These are phyloP conservation scores for Penaeus indicus DNA, from an alignment of 1,140 invertebrate genomes.

Conservation along the genomic window DNA sequence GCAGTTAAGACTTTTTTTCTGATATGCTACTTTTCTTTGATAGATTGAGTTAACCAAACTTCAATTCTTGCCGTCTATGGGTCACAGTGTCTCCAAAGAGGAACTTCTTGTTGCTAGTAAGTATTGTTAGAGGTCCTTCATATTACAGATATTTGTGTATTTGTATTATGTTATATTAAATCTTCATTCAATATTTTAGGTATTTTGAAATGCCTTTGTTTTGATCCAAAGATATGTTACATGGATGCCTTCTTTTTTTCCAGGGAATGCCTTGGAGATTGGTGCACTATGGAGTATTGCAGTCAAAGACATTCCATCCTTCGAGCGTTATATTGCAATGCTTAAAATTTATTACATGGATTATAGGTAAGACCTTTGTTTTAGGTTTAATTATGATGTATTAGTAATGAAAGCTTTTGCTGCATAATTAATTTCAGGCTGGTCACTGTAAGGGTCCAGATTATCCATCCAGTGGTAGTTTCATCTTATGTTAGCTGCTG, in stretches of 20 bases:
- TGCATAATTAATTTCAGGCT: too few species aligned
- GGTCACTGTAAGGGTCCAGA: too few species aligned
- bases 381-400: too few species aligned
- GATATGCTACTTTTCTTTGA: constrained; percentile 67
- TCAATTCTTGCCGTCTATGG: constrained; percentile 88
- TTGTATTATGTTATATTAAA: not conserved
- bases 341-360: constrained; percentile 98
- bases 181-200: not conserved
- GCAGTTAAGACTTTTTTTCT: too few species aligned
- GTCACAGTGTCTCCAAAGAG: constrained; percentile 82
- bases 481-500: too few species aligned
- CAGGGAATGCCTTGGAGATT: constrained; percentile 92
- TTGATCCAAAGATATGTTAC: constrained; percentile 22
- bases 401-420: too few species aligned
- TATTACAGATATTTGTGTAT: constrained; percentile 60
- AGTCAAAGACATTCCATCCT: constrained; percentile 91
- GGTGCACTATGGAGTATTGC: constrained; percentile 96
- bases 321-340: constrained; percentile 96
- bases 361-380: constrained; percentile 80
- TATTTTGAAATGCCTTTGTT: not conserved
- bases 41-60: constrained; percentile 88
- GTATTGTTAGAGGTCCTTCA: constrained; percentile 66
- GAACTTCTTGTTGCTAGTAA: constrained; percentile 88
- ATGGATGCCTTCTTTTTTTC: constrained; percentile 59
- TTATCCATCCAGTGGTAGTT: too few species aligned